Conservation (phyloP, 2,113 vertebrate species). For the Phaethon lepturus region DNA sequence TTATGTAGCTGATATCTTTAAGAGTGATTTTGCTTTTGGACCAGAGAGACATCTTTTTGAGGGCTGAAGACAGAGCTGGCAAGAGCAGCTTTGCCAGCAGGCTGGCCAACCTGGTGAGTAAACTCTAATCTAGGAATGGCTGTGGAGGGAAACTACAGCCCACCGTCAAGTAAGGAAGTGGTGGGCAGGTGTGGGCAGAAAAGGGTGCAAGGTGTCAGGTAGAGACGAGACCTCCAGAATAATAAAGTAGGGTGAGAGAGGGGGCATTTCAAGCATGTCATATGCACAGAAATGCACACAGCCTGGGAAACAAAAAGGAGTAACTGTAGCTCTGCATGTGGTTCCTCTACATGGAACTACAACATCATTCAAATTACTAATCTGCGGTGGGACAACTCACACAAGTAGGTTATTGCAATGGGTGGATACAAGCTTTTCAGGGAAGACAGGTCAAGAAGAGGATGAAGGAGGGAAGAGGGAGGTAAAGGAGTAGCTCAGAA, state of each 20-base stretch:
- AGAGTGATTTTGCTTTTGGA: neutral
- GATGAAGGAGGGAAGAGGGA: neutral
- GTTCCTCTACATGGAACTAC: neutral
- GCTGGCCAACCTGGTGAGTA: neutral
- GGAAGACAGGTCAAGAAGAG: neutral
- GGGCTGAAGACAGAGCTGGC: neutral
- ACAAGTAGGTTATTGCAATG: neutral
- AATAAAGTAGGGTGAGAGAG: neutral
- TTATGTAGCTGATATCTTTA: neutral
- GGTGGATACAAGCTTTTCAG: neutral
- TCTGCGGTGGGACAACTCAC: neutral
- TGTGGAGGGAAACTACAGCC: neutral
- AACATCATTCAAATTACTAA: neutral
- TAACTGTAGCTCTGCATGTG: neutral
- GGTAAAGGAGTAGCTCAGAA: neutral
- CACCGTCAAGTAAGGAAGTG: neutral
- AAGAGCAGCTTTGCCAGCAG: neutral
- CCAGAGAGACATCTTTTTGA: neutral
- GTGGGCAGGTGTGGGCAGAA: neutral
- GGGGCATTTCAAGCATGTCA: rapidly evolving
- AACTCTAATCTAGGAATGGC: neutral
- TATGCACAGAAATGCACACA: neutral
- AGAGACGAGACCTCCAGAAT: neutral
- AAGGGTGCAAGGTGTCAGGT: neutral
- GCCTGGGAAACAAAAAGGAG: neutral